Conservation (phyloP, 1,140 invertebrate species). For the Schmidtea mediterranea region DNA sequence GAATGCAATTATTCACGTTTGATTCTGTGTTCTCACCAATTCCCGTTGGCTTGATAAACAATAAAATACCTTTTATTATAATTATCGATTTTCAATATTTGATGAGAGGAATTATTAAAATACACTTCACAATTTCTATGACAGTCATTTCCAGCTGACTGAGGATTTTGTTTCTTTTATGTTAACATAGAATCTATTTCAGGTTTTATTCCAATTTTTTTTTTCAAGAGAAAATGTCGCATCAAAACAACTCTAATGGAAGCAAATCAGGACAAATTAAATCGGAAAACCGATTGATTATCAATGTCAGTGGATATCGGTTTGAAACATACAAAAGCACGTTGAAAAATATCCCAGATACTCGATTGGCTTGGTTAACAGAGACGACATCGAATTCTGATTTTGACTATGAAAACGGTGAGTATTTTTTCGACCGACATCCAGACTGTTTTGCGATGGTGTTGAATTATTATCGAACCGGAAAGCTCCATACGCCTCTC, state of each 20-base stretch:
- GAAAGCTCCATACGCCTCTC: slow-evolving; percentile 13
- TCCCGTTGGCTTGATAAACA: no score
- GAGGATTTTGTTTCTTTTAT: no score
- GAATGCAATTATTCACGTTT: no score
- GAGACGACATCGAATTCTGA: slow-evolving; percentile 18
- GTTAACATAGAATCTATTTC: no score
- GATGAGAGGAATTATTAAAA: no score
- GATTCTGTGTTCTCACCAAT: no score
- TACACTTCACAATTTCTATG: no score
- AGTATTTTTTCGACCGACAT: slow-evolving; percentile 26
- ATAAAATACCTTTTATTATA: no score
- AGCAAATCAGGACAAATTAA: neutral
- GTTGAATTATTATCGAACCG: slow-evolving; percentile 25
- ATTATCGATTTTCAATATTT: no score
- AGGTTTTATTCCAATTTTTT: no score
- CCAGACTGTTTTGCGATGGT: slow-evolving; percentile 24
- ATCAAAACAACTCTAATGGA: neutral
- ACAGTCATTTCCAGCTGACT: no score
- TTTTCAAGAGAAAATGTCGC: no score
- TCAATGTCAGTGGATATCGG: slow-evolving; percentile 79
- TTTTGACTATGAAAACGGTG: slow-evolving; percentile 17
- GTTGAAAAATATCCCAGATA: slow-evolving; percentile 22
- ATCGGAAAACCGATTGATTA: slow-evolving; percentile 39
- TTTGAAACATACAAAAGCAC: slow-evolving; percentile 62
- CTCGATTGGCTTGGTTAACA: slow-evolving; percentile 19